Base-by-base conservation (phyloP, 2,113 vertebrate species). In the Agelaius phoeniceus region DNA sequence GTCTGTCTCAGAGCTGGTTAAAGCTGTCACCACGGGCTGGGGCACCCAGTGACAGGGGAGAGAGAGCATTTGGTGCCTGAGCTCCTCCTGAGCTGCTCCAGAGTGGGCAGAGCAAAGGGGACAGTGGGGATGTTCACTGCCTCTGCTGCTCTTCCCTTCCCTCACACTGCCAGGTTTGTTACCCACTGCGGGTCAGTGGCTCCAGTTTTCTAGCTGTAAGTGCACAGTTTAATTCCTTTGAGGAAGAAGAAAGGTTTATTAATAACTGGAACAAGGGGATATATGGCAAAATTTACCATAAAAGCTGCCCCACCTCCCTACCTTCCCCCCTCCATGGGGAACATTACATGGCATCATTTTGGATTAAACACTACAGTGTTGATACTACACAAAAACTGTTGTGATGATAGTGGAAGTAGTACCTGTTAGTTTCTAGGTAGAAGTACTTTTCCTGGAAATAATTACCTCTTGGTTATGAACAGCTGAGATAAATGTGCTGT, bases 401-500 rank as follows among this genome's bases (percentile, higher is more conserved):
- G 31, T 31, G 35, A 24, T 78, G 7, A 15, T 69, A 35, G 13
- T 91, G 48, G 35, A 33, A 82, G 30, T 81, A 93, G 19, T 41
- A 79, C 14, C 61, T 89, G 44, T 73, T 68, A 59, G 41, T 66
- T 89, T 62, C 41, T 39, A 15, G 11, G 21, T 35, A 43, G 31
- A 68, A 75, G 26, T 59, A 22, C 4, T 90, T 67, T 79, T 91
- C 54, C 41, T 85, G 73, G 52, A 67, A 92, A 48, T 52, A 65
- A 90, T 68, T 90, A 35, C 68, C 17, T 96, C 31, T 95, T 95
- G 14, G 7, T 96, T 95, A 49, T 95, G 81, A 95, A 93, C 94
- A 98, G 98, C 87, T 92, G 96, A 94, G 57, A 28, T 61, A 62
- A 91, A 90, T 41, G 67, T 58, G 31, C 76, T 69, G 27, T 61